Evolutionary conservation across 2,113 vertebrate genomes (phyloP), one percentile per base, ranked within the genome.

Genomic region (Galbula dea): DNA sequence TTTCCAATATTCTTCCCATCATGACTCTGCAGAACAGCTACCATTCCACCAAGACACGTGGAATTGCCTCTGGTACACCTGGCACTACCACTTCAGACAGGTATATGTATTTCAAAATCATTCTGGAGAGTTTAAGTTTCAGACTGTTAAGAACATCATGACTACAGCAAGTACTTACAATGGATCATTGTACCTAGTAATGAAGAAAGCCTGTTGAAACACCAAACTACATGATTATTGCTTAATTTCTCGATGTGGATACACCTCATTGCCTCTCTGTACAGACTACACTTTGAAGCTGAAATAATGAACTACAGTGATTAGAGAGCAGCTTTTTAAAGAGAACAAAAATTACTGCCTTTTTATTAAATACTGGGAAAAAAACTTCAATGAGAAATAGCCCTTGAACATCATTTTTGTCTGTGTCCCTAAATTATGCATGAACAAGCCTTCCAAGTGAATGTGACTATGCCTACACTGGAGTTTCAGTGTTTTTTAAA

Each of bases 191-290:
- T 96, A 91, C 94, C 89, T 87, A 61, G 75, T 94, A 92, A 96
- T 92, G 93, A 94, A 96, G 59, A 95, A 90, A 96, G 78, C 84
- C 91, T 89, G 96, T 77, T 93, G 94, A 92, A 96, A 95, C 84
- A 93, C 93, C 83, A 76, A 95, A 96, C 91, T 95, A 85, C 84
- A 96, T 76, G 93, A 93, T 93, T 95, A 95, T 93, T 94, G 93
- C 94, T 96, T 96, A 94, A 94, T 96, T 95, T 93, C 89, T 95
- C 89, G 84, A 94, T 95, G 91, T 94, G 91, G 93, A 94, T 94
- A 96, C 87, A 96, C 91, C 82, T 89, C 94, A 94, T 94, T 96
- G 95, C 91, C 67, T 92, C 88, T 55, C 91, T 63, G 89, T 92
- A 87, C 95, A 89, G 93, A 69, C 86, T 85, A 34, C 67, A 91